Conservation (phyloP, 1,140 invertebrate species). For the Popillia japonica region DNA sequence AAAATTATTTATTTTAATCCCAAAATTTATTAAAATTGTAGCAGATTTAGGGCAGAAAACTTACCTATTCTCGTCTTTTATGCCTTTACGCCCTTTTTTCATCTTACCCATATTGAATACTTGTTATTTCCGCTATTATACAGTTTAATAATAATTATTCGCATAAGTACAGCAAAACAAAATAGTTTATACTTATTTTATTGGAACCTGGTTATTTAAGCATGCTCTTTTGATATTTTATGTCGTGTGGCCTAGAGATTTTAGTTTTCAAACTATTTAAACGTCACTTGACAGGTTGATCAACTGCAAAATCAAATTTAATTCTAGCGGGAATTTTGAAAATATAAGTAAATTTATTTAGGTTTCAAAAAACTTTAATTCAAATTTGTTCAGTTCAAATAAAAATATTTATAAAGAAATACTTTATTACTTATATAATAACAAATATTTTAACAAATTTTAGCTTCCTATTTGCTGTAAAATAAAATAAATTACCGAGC, state of each 20-base stretch:
- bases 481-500: neutral
- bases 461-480: neutral
- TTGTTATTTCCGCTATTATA: conserved; percentile 25
- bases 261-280: conserved; percentile 7
- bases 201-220: conserved; percentile 37
- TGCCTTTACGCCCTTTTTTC: conserved; percentile 73
- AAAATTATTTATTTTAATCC: conserved; percentile 50
- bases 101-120: conserved; percentile 71
- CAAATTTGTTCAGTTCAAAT: neutral
- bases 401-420: conserved; percentile 25
- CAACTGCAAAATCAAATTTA: neutral
- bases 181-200: conserved; percentile 23
- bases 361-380: neutral
- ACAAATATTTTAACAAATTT: conserved; percentile 25
- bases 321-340: neutral
- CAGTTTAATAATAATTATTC: conserved; percentile 24
- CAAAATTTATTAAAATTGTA: conserved; percentile 50
- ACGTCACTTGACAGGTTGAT: neutral
- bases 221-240: conserved; percentile 28
- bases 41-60: conserved; percentile 55
- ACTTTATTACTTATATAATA: conserved; percentile 35
- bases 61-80: conserved; percentile 71
- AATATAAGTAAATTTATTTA: neutral
- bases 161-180: conserved; percentile 36
- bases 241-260: conserved; percentile 22